Evolutionary conservation across 2,888 invertebrate species (phyloP).

Genomic region (Endomychus coccineus): DNA sequence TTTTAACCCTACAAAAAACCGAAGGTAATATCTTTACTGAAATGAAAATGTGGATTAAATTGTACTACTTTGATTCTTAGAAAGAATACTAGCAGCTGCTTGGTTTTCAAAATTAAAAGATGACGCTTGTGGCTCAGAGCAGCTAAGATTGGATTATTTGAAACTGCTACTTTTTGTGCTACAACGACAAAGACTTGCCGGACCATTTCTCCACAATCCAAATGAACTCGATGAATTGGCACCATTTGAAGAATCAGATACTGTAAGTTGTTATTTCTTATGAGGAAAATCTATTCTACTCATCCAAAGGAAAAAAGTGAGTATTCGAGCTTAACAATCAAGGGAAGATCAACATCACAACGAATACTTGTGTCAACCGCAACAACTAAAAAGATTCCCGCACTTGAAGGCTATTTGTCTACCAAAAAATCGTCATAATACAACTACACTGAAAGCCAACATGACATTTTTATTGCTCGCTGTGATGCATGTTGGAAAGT

Average conservation of each 20-base stretch:
- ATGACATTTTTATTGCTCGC: too few relatives aligned
- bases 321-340: too few relatives aligned
- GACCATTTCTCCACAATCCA: slow-evolving; percentile 42
- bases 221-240: slow-evolving; percentile 31
- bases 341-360: too few relatives aligned
- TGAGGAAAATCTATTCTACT: too few relatives aligned
- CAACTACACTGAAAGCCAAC: too few relatives aligned
- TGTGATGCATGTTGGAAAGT: too few relatives aligned
- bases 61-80: slow-evolving; percentile 26
- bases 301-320: too few relatives aligned
- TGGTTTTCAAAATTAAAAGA: slow-evolving; percentile 42
- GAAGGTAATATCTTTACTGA: slow-evolving; percentile 33
- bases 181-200: slow-evolving; percentile 39
- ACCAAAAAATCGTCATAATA: too few relatives aligned
- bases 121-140: slow-evolving; percentile 29
- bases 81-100: slow-evolving; percentile 41
- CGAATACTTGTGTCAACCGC: too few relatives aligned
- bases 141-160: slow-evolving; percentile 39
- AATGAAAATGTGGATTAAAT: not conserved
- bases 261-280: slow-evolving; percentile 28
- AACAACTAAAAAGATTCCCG: too few relatives aligned
- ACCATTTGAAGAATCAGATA: slow-evolving; percentile 32
- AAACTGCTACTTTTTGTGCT: slow-evolving; percentile 44
- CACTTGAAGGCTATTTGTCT: too few relatives aligned
- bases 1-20: slow-evolving; percentile 39